Percentiles rank a stretch among this genome's conserved stretches.
Evolutionary conservation across 2,797 vertebrate genomes (phyloP).

Genomic region (Otolemur crassicaudatus): DNA sequence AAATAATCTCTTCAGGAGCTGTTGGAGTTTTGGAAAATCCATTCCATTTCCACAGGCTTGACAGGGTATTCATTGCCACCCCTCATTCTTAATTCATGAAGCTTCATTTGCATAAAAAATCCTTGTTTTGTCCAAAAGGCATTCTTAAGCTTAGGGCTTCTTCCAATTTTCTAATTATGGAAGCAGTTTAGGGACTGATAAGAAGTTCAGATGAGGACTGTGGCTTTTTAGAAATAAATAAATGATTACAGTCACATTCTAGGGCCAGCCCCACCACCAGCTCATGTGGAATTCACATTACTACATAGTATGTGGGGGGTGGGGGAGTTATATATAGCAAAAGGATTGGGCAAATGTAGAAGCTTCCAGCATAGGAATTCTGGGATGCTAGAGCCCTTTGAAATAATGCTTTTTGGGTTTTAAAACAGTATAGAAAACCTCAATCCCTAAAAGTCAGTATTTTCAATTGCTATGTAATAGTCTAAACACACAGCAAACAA

Average conservation of each 20-base stretch:
- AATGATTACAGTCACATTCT: neutral
- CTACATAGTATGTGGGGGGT: neutral
- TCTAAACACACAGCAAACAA: neutral
- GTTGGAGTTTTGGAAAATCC: slow-evolving; percentile 57
- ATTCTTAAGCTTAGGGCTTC: neutral
- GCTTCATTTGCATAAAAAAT: slow-evolving; percentile 59
- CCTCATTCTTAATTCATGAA: slow-evolving; percentile 57
- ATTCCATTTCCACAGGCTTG: slow-evolving; percentile 55
- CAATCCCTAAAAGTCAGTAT: slow-evolving; percentile 1
- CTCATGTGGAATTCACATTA: neutral
- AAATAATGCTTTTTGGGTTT: neutral
- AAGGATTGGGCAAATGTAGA: neutral
- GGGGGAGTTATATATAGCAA: neutral
- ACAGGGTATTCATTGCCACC: slow-evolving; percentile 31
- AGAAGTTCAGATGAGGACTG: slow-evolving; percentile 24
- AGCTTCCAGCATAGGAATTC: neutral
- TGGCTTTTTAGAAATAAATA: neutral
- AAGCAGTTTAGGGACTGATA: neutral
- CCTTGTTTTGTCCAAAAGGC: slow-evolving; percentile 33
- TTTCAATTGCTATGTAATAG: neutral
- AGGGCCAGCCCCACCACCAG: neutral
- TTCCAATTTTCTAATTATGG: slow-evolving; percentile 51
- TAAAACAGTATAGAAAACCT: slow-evolving; percentile 27
- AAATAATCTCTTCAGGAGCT: slow-evolving; percentile 71
- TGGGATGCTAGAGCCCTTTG: neutral